Base-by-base conservation (phyloP, 2,797 vertebrate species). In the Champsocephalus esox region DNA sequence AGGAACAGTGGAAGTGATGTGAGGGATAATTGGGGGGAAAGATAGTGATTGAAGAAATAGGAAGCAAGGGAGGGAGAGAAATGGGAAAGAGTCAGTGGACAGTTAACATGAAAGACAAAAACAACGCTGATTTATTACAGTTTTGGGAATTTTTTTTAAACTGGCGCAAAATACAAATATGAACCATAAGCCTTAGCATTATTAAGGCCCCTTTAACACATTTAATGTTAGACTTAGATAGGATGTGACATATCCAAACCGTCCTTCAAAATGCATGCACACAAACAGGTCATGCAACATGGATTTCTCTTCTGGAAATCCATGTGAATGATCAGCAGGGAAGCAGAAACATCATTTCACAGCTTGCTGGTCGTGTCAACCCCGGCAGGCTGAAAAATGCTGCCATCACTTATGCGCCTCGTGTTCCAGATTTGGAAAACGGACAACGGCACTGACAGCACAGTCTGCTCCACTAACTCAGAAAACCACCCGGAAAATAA, bases 301-400 rank as follows among this genome's bases (percentile, higher is more conserved):
- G 38, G 38, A 60, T 34, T 62, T 71, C 66, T 57, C 49, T 60
- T 28, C 61, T 55, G 46, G 43, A 56, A 83, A 59, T 49, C 19
- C 24, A 54, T 56, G 52, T 72, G 59, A 74, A 79, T 65, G 38
- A 82, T 69, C 69, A 64, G 71, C 24, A 9, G 46, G 24, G 63
- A 60, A 60, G 70, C 56, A 57, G 21, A 70, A 65, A 78, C 61
- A 62, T 55, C 17, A 77, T 79, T 84, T 83, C 75, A 83, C 66
- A 80, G 78, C 62, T 64, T 80, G 68, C 70, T 77, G 75, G 73
- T 71, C 67, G 69, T 61, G 78, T 86, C 73, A 85, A 38, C 75
- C 56, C 75, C 21, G 38, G 24, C 70, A 62, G 55, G 46, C 44
- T 75, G 69, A 77, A 59, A 82, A 77, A 70, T 56, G 49, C 41